Percentiles rank a stretch among this genome's conserved stretches.
Conservation (phyloP, 2,113 vertebrate species). For the Colossoma macropomum region DNA sequence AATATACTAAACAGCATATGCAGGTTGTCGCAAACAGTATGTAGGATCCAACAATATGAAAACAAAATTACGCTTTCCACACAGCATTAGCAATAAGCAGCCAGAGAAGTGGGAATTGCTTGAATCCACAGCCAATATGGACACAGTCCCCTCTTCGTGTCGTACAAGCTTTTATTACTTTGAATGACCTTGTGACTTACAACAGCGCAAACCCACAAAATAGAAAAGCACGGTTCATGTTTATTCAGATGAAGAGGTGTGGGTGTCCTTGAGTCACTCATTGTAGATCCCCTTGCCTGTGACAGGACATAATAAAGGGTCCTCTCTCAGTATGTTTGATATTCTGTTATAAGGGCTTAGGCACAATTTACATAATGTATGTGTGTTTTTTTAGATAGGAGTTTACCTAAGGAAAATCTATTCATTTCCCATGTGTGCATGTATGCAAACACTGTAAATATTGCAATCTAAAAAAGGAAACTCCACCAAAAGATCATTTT, state of each 20-base stretch:
- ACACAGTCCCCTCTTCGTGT: slow-evolving; percentile 2
- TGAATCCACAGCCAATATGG: background rate
- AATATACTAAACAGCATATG: too few relatives aligned
- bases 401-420: background rate
- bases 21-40: too few relatives aligned
- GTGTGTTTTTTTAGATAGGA: too few relatives aligned
- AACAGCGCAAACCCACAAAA: slow-evolving; percentile 13
- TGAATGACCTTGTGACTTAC: slow-evolving; percentile 13
- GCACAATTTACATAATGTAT: background rate
- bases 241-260: slow-evolving; percentile 45
- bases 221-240: slow-evolving; percentile 25
- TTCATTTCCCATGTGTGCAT: background rate
- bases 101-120: background rate
- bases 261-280: slow-evolving; percentile 43
- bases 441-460: background rate
- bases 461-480: background rate
- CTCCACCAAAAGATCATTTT: background rate
- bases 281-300: slow-evolving; percentile 23
- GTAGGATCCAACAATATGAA: background rate
- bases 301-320: slow-evolving; percentile 28
- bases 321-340: background rate
- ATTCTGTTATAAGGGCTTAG: background rate
- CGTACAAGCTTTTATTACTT: slow-evolving; percentile 26
- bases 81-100: background rate
- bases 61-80: background rate